These are phyloP conservation scores for Lepidocyrtoides sp. DNA, from an alignment of 2,888 invertebrate species.

Conservation along the genomic window DNA sequence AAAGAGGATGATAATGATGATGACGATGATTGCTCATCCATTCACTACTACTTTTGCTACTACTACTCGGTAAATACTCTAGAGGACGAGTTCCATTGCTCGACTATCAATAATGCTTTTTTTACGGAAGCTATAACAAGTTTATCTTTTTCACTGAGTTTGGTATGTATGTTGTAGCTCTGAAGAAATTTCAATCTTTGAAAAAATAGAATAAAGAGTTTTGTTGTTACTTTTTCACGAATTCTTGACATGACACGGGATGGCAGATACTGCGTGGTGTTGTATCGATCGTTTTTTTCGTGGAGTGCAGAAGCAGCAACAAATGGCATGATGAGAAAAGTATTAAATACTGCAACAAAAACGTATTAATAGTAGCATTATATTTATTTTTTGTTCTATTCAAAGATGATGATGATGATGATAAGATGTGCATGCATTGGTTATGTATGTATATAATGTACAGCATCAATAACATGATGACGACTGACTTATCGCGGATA, in stretches of 20 bases:
- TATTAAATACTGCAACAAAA: slow-evolving; percentile 37
- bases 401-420: not conserved
- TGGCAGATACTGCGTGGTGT: slow-evolving; percentile 19
- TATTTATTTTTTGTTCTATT: slow-evolving; percentile 28
- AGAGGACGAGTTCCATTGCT: not conserved
- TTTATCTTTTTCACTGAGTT: slow-evolving; percentile 38
- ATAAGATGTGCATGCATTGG: too few species aligned
- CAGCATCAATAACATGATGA: slow-evolving; percentile 69
- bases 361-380: slow-evolving; percentile 49
- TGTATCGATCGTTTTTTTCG: not conserved
- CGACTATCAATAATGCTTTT: not conserved
- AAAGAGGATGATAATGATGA: slow-evolving; percentile 9
- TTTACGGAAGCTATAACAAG: slow-evolving; percentile 64
- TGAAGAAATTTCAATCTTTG: not conserved
- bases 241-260: slow-evolving; percentile 74
- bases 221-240: slow-evolving; percentile 67
- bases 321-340: slow-evolving; percentile 45
- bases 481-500: slow-evolving; percentile 67
- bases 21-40: slow-evolving; percentile 18
- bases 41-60: too few species aligned
- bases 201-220: slow-evolving; percentile 22
- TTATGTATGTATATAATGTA: too few species aligned
- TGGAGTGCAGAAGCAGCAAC: slow-evolving; percentile 70
- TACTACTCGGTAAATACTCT: too few species aligned
- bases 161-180: not conserved